phyloP scores from a whole-genome alignment of 2,888 invertebrate genomes.

The Poecilobothrus nobilitatus region DNA sequence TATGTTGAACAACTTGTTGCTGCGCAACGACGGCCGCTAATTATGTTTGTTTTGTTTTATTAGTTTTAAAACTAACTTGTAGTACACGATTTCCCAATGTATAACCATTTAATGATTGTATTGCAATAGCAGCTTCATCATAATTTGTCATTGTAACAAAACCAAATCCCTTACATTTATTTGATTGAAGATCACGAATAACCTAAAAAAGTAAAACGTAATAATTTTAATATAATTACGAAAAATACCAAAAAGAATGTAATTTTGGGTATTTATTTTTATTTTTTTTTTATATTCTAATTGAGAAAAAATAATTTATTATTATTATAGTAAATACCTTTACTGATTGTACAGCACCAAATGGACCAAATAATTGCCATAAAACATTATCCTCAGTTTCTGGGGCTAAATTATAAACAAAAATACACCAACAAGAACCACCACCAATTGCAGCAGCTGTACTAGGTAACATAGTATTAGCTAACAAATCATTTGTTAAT shows the following conservation, averaged over 20 bases:
- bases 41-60: conserved; percentile 64
- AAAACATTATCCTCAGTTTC: conserved; percentile 93
- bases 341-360: conserved; percentile 94
- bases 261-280: too few relatives aligned
- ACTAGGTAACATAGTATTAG: conserved; percentile 70
- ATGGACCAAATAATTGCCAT: conserved; percentile 96
- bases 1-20: conserved; percentile 21
- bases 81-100: conserved; percentile 89
- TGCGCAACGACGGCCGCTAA: conserved; percentile 24
- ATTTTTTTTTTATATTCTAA: too few relatives aligned
- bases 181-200: conserved; percentile 88
- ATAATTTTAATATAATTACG: too few relatives aligned
- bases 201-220: conserved; percentile 45
- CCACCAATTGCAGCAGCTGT: conserved; percentile 70
- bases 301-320: too few relatives aligned
- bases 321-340: conserved; percentile 54
- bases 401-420: conserved; percentile 91
- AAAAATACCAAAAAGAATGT: too few relatives aligned
- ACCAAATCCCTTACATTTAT: conserved; percentile 97
- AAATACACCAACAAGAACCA: conserved; percentile 72
- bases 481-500: conserved; percentile 71
- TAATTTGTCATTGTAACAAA: conserved; percentile 99
- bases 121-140: conserved; percentile 92
- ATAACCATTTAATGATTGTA: conserved; percentile 92
- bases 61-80: conserved; percentile 96